Base-by-base conservation (phyloP, 2,113 vertebrate species). In the Chroicocephalus ridibundus region DNA sequence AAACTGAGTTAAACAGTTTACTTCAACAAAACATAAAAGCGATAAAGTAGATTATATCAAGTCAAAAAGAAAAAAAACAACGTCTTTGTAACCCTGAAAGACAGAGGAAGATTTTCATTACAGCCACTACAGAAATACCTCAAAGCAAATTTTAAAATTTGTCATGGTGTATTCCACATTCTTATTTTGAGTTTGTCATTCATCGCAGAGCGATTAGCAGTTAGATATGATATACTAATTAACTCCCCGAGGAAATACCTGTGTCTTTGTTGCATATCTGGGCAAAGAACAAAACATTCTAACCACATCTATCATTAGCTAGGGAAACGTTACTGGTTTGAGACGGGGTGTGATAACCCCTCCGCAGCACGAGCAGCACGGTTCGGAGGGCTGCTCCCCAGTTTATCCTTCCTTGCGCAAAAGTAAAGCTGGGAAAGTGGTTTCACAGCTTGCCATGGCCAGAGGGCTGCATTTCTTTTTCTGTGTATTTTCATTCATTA, bases 141-240 rank as follows among this genome's bases (percentile, higher is more conserved):
- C 92, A 94, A 94, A 97, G 91, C 93, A 88, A 82, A 90, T 89
- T 55, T 85, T 12, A 55, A n/a, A 69, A 93, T 95, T 96, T 97
- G 95, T 85, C 93, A 86, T 3, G 51, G 93, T 88, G 77, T 84
- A 81, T 64, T 96, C 95, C 82, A 95, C 92, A 62, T n/a, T 81
- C 93, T 95, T 88, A 86, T 93, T 96, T 86, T 72, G 93, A 89
- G 89, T 97, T 93, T 96, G 94, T 92, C 96, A 96, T 90, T 97
- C 96, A 95, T 95, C 89, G 70, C 38, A 55, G 74, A 34, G 49
- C 17, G 60, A 95, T 94, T 38, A 94, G 68, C 29, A 95, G 80
- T 83, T 93, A 96, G 96, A 95, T 91, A 93, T 58, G 93, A 93
- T 95, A 93, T 32, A 58, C 87, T 97, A 96, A 96, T 96, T 91